Evolutionary conservation across 64 coral and sea anemone species (phyloP), one percentile per base, ranked within the genome.

Genomic region (Pocillopora verrucosa): DNA sequence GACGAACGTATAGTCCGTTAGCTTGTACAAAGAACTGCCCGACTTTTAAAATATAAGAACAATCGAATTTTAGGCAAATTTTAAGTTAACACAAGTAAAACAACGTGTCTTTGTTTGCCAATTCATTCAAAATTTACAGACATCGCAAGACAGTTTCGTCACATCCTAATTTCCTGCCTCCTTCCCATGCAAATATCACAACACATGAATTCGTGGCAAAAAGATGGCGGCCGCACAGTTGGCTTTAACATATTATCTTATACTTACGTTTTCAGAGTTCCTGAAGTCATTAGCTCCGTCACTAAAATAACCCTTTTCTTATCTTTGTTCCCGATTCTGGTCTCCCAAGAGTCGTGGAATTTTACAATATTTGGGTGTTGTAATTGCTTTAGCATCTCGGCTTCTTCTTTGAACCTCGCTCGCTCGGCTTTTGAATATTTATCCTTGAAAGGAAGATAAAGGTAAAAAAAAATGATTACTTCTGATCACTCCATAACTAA

Each of bases 311-410:
- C 94, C 82, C 89, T 90, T 90, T 99, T 99, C 76, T 99, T 99
- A 60, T 99, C 97, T 88, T 95, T 99, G 16, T 91, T 95, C 56
- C 78, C 87, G 75, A 87, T 91, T 76, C 93, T 93, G 58, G 82
- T 95, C 90, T 95, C 97, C 90, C 97, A 99, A 58, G 93, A 99
- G 92, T 99, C 97, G 79, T 99, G 97, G 88, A 99, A 99, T 94
- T 99, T 99, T 68, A 99, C 97, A 60, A 99, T 99, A 82, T 99
- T 99, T 60, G 97, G 97, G 88, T 99, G 93, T 76, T 95, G 91
- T 45, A 99, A 90, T 90, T 99, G 94, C 67, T 99, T 99, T 67
- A 99, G 65, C 97, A 99, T 99, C 65, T 95, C 97, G 62, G 97
- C 97, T 89, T 99, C 97, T 86, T 99, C 97, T 77, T 94, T 95